Percentiles rank a stretch among this genome's conserved stretches.
Conservation (phyloP, 2,113 vertebrate genomes). For the Ginglymostoma cirratum region DNA sequence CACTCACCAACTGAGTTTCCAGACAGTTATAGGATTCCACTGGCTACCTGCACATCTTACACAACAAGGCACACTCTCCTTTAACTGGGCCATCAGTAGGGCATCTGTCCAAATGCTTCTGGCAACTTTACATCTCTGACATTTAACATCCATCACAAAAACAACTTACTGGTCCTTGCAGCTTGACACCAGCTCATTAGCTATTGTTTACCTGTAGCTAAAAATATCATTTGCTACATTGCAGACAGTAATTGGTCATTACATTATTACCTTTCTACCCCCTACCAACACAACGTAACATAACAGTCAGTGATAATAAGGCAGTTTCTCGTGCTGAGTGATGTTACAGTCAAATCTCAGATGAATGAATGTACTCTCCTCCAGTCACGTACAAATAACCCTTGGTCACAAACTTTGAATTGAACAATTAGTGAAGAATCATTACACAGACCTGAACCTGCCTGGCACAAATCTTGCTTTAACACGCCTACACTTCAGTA, state of each 20-base stretch:
- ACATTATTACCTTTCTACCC: background rate
- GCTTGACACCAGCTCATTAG: background rate
- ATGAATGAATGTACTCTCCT: background rate
- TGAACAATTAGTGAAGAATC: conserved; percentile 27
- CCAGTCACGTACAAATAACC: background rate
- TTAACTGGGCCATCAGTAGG: background rate
- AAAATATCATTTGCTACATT: background rate
- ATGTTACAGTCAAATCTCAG: conserved; percentile 14
- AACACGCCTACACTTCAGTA: background rate
- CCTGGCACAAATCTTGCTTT: background rate
- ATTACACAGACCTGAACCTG: conserved; percentile 8
- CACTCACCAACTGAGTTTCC: background rate
- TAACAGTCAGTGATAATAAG: conserved; percentile 18
- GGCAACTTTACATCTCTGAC: background rate
- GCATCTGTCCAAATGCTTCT: background rate
- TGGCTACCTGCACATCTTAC: no score
- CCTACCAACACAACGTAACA: conserved; percentile 5
- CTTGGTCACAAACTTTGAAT: conserved; percentile 20
- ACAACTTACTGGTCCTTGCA: background rate
- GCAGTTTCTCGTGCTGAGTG: background rate
- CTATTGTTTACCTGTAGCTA: background rate
- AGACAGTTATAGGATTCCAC: background rate
- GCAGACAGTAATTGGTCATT: conserved; percentile 15
- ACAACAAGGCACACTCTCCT: background rate
- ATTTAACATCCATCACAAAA: background rate